phyloP scores from a whole-genome alignment of 2,888 invertebrate species.

The Elaeidobius kamerunicus region DNA sequence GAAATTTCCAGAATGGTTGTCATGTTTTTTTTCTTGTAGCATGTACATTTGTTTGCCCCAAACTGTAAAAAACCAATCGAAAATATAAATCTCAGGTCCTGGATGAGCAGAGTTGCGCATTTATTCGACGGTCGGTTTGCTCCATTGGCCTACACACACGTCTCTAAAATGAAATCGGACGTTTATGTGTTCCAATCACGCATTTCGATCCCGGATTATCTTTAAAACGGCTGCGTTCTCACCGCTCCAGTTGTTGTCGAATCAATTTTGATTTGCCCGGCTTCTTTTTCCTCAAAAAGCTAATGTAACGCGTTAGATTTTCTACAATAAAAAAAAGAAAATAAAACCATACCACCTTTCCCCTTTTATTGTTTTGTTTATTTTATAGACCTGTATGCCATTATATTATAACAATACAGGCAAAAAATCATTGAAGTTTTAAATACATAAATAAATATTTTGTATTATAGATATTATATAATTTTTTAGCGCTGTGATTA shows the following conservation, averaged over 20 bases:
- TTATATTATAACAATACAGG: too few species aligned
- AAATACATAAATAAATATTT: too few species aligned
- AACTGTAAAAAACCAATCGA: slow-evolving; percentile 12
- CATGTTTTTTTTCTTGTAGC: too few species aligned
- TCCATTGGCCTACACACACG: slow-evolving; percentile 10
- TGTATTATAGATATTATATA: too few species aligned
- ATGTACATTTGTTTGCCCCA: too few species aligned
- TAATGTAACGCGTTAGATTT: slow-evolving; percentile 16
- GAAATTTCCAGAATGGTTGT: too few species aligned
- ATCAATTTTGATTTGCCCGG: slow-evolving; percentile 16
- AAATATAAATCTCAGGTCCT: slow-evolving; percentile 3
- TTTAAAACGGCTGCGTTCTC: slow-evolving; percentile 17
- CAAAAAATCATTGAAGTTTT: too few species aligned
- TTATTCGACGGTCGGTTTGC: slow-evolving; percentile 15
- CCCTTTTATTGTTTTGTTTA: not conserved
- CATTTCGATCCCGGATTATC: slow-evolving; percentile 29
- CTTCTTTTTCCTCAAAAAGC: slow-evolving; percentile 14
- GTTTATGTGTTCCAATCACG: slow-evolving; percentile 31
- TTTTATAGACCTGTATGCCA: too few species aligned
- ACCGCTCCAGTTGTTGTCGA: slow-evolving; percentile 21
- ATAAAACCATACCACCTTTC: not conserved
- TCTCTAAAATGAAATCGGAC: slow-evolving; percentile 17
- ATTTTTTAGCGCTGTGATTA: too few species aligned
- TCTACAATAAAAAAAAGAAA: not conserved
- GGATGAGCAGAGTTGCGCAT: slow-evolving; percentile 2